Evolutionary conservation across 2,113 vertebrate genomes (phyloP).

Genomic region (Meles meles): DNA sequence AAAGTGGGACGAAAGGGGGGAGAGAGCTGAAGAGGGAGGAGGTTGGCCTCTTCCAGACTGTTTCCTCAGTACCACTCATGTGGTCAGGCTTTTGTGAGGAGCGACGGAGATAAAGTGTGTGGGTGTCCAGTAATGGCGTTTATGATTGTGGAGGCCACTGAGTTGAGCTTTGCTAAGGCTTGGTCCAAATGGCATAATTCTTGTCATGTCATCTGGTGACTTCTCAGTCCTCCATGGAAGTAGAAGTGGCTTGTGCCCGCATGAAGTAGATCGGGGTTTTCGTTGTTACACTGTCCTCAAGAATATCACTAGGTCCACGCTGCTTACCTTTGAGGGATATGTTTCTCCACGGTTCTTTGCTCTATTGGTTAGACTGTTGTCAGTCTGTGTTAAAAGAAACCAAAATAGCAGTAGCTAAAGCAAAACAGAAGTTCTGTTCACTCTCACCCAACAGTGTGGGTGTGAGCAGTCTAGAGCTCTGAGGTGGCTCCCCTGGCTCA

Average conservation of each 20-base stretch:
- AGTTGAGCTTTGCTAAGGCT: background rate
- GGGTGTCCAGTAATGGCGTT: background rate
- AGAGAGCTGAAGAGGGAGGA: background rate
- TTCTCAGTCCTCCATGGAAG: background rate
- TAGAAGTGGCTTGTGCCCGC: background rate
- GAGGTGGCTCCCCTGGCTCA: background rate
- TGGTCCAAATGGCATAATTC: background rate
- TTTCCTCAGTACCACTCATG: background rate
- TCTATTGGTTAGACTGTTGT: background rate
- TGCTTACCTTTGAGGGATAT: background rate
- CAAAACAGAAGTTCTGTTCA: background rate
- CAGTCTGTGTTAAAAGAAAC: background rate
- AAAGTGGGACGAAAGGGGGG: background rate
- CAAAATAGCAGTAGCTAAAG: background rate
- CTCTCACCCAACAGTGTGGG: background rate
- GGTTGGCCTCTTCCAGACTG: background rate
- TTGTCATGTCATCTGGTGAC: background rate
- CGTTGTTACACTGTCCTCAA: background rate
- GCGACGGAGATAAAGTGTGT: background rate
- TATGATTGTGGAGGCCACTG: background rate
- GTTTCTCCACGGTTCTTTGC: background rate
- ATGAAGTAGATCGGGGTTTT: background rate
- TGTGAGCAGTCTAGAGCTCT: background rate
- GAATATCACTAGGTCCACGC: background rate
- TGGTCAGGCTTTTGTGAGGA: background rate